Percentiles rank a stretch among this genome's conserved stretches.
These are phyloP conservation scores for Paradoxurus hermaphroditus DNA, from an alignment of 2,113 vertebrate genomes.

Conservation along the genomic window DNA sequence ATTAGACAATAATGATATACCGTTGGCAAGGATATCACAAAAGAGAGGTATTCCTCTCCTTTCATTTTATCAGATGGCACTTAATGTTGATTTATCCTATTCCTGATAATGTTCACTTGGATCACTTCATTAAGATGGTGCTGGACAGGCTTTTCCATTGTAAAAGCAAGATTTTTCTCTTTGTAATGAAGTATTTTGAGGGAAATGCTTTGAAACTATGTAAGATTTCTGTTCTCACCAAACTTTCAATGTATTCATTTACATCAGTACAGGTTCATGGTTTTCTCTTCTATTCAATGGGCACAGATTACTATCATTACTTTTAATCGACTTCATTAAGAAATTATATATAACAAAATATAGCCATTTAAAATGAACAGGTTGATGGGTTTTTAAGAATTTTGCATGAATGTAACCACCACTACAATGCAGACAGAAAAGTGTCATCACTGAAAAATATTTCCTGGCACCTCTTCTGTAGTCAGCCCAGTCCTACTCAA, in stretches of 20 bases:
- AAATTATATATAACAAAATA: background rate
- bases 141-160: background rate
- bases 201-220: background rate
- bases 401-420: background rate
- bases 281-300: background rate
- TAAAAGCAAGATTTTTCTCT: background rate
- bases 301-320: background rate
- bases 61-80: background rate
- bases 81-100: background rate
- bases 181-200: background rate
- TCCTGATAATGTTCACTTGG: background rate
- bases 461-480: background rate
- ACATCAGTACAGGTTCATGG: background rate
- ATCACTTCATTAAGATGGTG: background rate
- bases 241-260: background rate
- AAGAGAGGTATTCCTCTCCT: background rate
- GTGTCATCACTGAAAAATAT: background rate
- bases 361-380: background rate
- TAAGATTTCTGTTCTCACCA: background rate
- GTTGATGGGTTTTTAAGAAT: background rate
- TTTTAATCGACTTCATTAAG: background rate
- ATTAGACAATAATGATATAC: background rate
- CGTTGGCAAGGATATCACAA: background rate
- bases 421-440: background rate
- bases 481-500: background rate